A percentile compares a stretch with the other conserved stretches of the same genome.
These are phyloP conservation scores for Slavum lentiscoides DNA, from an alignment of 2,888 invertebrate genomes.

Conservation along the genomic window DNA sequence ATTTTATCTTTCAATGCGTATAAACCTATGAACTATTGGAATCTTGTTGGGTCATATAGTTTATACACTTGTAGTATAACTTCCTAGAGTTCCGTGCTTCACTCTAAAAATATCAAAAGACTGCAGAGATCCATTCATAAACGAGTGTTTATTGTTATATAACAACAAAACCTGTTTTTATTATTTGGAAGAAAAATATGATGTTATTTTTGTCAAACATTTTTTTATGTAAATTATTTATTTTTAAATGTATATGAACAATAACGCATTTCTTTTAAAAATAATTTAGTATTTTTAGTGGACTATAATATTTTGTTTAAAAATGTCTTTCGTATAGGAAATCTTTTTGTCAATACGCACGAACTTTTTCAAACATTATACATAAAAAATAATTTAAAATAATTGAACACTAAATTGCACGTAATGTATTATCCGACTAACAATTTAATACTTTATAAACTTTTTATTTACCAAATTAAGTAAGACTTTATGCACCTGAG, in stretches of 20 bases:
- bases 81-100: neutral
- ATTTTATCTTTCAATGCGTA: neutral
- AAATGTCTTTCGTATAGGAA: no score
- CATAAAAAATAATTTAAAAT: neutral
- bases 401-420: neutral
- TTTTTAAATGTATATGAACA: neutral
- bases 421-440: neutral
- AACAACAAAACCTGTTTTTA: conserved; percentile 1
- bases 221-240: conserved; percentile 10
- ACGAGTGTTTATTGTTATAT: neutral
- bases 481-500: no score
- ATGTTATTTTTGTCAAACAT: neutral
- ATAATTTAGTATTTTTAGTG: no score
- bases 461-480: no score
- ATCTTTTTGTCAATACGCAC: no score
- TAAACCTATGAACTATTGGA: neutral
- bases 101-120: neutral
- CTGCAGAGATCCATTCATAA: neutral
- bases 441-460: no score
- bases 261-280: neutral
- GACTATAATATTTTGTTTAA: no score
- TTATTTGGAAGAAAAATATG: conserved; percentile 8
- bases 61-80: neutral
- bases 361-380: no score
- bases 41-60: neutral